A percentile compares a stretch with the other conserved stretches of the same genome.
Conservation (phyloP, 2,113 vertebrate genomes). For the Tetrao urogallus region DNA sequence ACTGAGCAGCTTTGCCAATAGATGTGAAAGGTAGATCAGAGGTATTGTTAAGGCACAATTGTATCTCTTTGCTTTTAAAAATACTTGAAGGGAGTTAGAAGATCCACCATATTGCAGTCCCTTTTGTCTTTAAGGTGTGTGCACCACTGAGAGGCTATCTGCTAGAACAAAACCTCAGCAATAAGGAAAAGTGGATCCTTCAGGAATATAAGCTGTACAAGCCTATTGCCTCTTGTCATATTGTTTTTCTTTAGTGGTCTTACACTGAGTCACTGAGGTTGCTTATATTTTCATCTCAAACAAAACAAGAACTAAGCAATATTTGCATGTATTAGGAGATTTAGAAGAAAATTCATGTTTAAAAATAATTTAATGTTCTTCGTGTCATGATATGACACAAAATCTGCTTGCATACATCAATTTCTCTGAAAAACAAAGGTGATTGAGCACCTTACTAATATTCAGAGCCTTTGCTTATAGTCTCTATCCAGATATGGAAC, state of each 20-base stretch:
- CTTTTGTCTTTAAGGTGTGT: neutral
- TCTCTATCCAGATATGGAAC: neutral
- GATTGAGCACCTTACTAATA: neutral
- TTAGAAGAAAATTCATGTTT: neutral
- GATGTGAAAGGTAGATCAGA: neutral
- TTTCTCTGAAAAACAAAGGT: neutral
- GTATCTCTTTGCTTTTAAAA: neutral
- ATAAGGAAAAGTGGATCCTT: neutral
- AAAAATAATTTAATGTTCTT: neutral
- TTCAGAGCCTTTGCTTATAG: neutral
- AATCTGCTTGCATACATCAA: fast-evolving
- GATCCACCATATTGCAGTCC: neutral
- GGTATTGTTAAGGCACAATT: neutral
- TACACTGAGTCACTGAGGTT: neutral
- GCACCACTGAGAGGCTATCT: neutral
- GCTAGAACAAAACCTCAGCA: neutral
- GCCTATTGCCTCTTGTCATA: neutral
- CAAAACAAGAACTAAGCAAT: neutral
- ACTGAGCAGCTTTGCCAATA: neutral
- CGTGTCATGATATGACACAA: neutral
- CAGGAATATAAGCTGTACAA: neutral
- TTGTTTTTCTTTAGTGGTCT: neutral
- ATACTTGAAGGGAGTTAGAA: neutral
- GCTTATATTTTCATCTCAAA: neutral
- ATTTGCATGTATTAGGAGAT: fast-evolving